Base-by-base conservation (phyloP, 2,797 vertebrate species). In the Coranthus polyacanthus region DNA sequence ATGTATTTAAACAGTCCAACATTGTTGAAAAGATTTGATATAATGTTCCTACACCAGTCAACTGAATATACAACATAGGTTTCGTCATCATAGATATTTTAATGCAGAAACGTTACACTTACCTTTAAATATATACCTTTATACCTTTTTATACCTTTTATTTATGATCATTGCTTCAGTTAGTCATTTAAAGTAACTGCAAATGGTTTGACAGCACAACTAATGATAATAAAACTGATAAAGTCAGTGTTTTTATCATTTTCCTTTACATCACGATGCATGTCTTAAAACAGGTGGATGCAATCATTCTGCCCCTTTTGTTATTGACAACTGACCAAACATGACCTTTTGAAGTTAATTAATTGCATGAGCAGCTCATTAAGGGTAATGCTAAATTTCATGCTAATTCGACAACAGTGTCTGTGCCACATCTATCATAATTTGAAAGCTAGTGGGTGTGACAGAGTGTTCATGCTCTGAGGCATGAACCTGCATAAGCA, bases 271-370 rank as follows among this genome's bases (percentile, higher is more conserved):
- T 15, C 3, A 57, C 1, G 16, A 22, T 21, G 8, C 24, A 16
- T 18, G 41, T 54, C 41, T 49, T 52, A 39, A 65, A 44, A 18
- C 60, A 63, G 45, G 71, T 62, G 49, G 43, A 53, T 26, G 17
- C 36, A 16, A 49, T 63, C 9, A n/a, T 29, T 37, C 42, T 66
- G 45, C 39, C 45, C 56, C 56, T 17, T 66, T 65, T 47, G 74
- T 68, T 81, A 75, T 68, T 67, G 66, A 86, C 74, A 72, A 77
- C 68, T 54, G 66, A 78, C 81, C 78, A 83, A 84, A 83, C n/a
- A 39, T 76, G 86, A 88, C 81, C 90, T 87, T 87, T 87, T 71
- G 53, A 70, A 87, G 72, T 82, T 79, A 89, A 92, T 92, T 87
- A 90, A 86, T 74, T 81, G 86, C 82, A 72, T 22, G 67, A 85